phyloP scores from a whole-genome alignment of 2,888 invertebrate genomes.

The Carterocephalus palaemon region DNA sequence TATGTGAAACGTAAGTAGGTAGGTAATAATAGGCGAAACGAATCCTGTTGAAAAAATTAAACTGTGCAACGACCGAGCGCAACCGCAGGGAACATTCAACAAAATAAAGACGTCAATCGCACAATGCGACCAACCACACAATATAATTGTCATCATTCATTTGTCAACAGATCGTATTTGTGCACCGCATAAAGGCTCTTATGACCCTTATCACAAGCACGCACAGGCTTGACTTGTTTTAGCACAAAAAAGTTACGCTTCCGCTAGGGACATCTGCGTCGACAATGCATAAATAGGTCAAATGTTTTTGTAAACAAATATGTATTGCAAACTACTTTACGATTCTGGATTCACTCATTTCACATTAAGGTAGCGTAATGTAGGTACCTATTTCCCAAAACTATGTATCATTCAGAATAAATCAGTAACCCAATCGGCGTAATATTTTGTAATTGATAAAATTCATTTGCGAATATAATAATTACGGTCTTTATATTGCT shows the following conservation, averaged over 20 bases:
- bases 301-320: conserved; percentile 62
- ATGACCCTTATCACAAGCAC: conserved; percentile 44
- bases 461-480: conserved; percentile 10
- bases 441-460: conserved; percentile 4
- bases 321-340: conserved; percentile 38
- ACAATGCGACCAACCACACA: conserved; percentile 59
- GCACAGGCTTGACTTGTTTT: conserved; percentile 43
- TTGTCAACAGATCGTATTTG: conserved; percentile 57
- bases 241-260: conserved; percentile 47
- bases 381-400: too few species aligned
- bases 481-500: conserved; percentile 4
- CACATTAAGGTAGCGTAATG: too few species aligned
- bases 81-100: conserved; percentile 39
- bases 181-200: conserved; percentile 34
- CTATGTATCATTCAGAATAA: too few species aligned
- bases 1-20: conserved; percentile 6
- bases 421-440: conserved; percentile 15
- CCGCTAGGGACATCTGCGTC: conserved; percentile 55
- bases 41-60: conserved; percentile 29
- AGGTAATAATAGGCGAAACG: conserved; percentile 22
- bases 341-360: conserved; percentile 36
- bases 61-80: conserved; percentile 36
- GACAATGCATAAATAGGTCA: conserved; percentile 60
- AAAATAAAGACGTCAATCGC: conserved; percentile 59
- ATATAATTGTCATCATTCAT: conserved; percentile 72